These are phyloP conservation scores for Acanthopleura granulata DNA, from an alignment of 2,888 invertebrate genomes.

Conservation along the genomic window DNA sequence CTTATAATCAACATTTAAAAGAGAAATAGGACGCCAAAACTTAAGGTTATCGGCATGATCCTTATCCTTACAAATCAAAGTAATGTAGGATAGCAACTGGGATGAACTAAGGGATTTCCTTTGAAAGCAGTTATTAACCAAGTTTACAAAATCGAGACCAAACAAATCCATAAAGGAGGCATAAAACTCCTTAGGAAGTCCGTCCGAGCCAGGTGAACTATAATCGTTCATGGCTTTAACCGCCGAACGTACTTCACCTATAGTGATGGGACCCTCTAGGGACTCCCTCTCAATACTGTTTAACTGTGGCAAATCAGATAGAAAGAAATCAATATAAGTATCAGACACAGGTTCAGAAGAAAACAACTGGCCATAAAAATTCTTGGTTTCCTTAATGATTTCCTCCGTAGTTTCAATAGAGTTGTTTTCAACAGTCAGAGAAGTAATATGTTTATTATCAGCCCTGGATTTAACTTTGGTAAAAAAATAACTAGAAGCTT, in stretches of 20 bases:
- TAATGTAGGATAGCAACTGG: conserved; percentile 16
- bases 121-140: conserved; percentile 14
- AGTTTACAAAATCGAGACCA: not conserved
- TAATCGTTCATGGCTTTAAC: conserved; percentile 14
- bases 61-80: conserved; percentile 37
- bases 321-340: not conserved
- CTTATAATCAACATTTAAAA: conserved; percentile 41
- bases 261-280: conserved; percentile 9
- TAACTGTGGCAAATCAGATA: conserved; percentile 17
- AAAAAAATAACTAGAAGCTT: conserved; percentile 22
- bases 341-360: conserved; percentile 3
- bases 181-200: conserved; percentile 22
- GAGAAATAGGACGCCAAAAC: conserved; percentile 39
- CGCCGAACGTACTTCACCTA: conserved; percentile 13
- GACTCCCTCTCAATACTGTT: not conserved
- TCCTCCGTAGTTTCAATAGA: not conserved
- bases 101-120: not conserved
- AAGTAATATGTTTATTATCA: conserved; percentile 13
- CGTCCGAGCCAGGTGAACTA: conserved; percentile 21
- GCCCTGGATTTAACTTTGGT: not conserved
- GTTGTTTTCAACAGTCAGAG: not conserved
- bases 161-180: conserved; percentile 18
- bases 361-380: conserved; percentile 13
- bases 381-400: not conserved
- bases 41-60: conserved; percentile 29